Base-by-base conservation (phyloP, 2,888 invertebrate genomes). In the Eumerus sabulonum region DNA sequence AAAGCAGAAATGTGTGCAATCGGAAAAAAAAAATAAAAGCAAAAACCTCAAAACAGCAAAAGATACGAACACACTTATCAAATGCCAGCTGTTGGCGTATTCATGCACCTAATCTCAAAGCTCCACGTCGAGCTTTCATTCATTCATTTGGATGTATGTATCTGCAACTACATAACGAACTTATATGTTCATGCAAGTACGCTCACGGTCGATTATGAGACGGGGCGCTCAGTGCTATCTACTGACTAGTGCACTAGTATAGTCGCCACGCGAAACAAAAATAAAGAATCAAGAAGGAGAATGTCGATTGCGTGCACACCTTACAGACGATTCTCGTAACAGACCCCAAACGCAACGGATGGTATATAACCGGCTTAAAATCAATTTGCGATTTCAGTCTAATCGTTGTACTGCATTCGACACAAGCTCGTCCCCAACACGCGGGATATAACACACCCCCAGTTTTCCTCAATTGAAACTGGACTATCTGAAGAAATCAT, bases 341-440 rank as follows among this genome's bases (percentile, higher is more conserved):
- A 70, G 79, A 68, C 74, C 70, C 68, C 79, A 79, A 74, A 87
- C 81, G 66, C 70, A 85, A 85, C 87, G 86, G 88, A 88, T 86
- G 86, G 87, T 89, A 89, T 89, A 87, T 88, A 89, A 89, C 88
- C 89, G 88, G 89, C 88, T 87, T 86, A 86, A 87, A 87, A 86
- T 88, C 86, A 88, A 86, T 88, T 87, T 85, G 86, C 87, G 88
- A 89, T 89, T 89, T 89, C 89, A 89, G 89, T 89, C 89, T 88
- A 79, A 88, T 88, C 88, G 87, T 86, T 88, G 87, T 86, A 88
- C 88, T 88, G 87, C 89, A 64, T 64, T 74, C 74, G 74, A 59
- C 59, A 79, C 79, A 42, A 79, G 63, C 67, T 79, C 68, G 68
- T 48, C 59, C n/a, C n/a, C n/a, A n/a, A n/a, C n/a, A n/a, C n/a